A percentile compares a stretch with the other conserved stretches of the same genome.
These are phyloP conservation scores for Dicrurus megarhynchus DNA, from an alignment of 2,113 vertebrate species.

Conservation along the genomic window DNA sequence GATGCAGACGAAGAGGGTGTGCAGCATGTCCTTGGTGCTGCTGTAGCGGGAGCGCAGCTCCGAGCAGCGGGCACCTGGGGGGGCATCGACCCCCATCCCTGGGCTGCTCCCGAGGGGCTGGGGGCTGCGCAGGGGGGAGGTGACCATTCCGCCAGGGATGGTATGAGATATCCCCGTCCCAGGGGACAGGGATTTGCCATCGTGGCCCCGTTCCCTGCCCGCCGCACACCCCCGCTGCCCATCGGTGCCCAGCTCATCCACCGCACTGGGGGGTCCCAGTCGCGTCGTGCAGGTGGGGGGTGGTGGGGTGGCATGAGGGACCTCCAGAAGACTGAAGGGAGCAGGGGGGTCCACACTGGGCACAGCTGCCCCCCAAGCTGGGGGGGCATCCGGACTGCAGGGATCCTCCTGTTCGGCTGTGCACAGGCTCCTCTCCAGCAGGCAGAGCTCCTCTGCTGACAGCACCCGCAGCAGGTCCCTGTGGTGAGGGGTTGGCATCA, in stretches of 20 bases:
- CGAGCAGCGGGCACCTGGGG: background rate
- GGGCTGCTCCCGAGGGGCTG: background rate
- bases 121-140: background rate
- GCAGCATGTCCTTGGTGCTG: constrained; percentile 71
- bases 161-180: background rate
- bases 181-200: background rate
- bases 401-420: constrained; percentile 37
- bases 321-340: background rate
- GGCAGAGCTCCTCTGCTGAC: constrained; percentile 60
- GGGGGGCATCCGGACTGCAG: rapidly evolving
- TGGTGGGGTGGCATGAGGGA: rapidly evolving
- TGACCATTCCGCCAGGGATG: background rate
- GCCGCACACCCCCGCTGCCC: background rate
- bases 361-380: background rate
- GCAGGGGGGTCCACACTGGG: background rate
- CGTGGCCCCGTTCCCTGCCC: background rate
- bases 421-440: constrained; percentile 72
- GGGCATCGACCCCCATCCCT: background rate
- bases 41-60: constrained; percentile 66
- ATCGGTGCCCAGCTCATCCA: rapidly evolving
- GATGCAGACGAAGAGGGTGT: constrained; percentile 76
- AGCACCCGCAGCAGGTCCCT: constrained; percentile 72
- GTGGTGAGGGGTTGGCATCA: rapidly evolving
- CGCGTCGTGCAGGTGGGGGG: rapidly evolving
- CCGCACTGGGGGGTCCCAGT: rapidly evolving